Evolutionary conservation across 1,140 invertebrate genomes (phyloP).

Genomic region (Bombus consobrinus): DNA sequence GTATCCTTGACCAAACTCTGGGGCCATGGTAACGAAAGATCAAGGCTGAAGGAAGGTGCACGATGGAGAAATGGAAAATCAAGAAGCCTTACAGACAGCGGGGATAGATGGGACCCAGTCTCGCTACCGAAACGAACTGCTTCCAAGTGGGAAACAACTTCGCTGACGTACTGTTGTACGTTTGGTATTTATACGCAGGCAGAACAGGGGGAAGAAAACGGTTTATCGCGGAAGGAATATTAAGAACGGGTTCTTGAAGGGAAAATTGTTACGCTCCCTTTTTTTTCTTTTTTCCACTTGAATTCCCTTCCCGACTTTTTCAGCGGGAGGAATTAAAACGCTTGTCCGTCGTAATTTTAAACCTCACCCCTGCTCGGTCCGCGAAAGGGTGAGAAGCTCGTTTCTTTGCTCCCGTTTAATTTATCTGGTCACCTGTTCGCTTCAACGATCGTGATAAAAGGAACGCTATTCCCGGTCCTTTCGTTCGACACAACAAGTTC

Average conservation of each 20-base stretch:
- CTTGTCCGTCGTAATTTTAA: slow-evolving; percentile 46
- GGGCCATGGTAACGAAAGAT: not conserved
- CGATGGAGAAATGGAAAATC: not conserved
- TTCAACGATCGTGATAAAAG: not conserved
- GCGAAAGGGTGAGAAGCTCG: slow-evolving; percentile 20
- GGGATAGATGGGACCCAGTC: not conserved
- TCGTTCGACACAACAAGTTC: not conserved
- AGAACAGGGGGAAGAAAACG: not conserved
- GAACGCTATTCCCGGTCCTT: not conserved
- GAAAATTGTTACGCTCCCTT: not conserved
- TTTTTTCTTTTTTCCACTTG: not conserved
- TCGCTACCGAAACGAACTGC: not conserved
- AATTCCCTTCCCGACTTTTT: slow-evolving; percentile 51
- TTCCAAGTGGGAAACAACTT: not conserved
- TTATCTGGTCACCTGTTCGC: slow-evolving; percentile 29
- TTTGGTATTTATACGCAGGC: not conserved
- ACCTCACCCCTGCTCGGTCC: not conserved
- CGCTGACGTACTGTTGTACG: not conserved
- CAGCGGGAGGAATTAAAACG: slow-evolving; percentile 71
- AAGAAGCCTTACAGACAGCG: not conserved
- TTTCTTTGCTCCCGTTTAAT: slow-evolving; percentile 14
- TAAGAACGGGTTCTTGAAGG: slow-evolving; percentile 8
- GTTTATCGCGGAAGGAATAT: slow-evolving; percentile 2
- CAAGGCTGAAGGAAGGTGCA: too few relatives aligned
- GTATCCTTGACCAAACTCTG: slow-evolving; percentile 28